Conservation (phyloP, 2,797 vertebrate genomes). For the Lacerta bilineata region DNA sequence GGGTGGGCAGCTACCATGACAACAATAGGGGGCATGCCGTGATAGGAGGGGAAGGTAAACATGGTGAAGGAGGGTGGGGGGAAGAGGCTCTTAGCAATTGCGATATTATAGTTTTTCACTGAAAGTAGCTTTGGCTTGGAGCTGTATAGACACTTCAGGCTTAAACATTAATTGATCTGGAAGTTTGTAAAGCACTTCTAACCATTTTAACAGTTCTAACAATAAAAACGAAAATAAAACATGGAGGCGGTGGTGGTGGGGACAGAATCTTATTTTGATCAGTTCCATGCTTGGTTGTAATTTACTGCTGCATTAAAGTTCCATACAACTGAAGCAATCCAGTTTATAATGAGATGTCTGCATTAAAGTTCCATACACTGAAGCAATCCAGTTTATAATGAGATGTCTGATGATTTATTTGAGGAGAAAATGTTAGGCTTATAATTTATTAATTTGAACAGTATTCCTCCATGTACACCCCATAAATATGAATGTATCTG, state of each 20-base stretch:
- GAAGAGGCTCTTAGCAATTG: no score
- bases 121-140: not conserved
- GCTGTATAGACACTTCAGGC: not conserved
- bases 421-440: conserved; percentile 76
- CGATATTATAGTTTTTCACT: not conserved
- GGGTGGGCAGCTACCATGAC: no score
- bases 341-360: conserved; percentile 71
- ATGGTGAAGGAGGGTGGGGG: no score
- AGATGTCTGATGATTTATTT: conserved; percentile 77
- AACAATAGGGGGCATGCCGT: no score
- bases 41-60: no score
- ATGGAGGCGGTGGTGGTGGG: conserved; percentile 45
- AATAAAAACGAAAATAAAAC: conserved; percentile 29
- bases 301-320: conserved; percentile 76
- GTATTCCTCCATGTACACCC: conserved; percentile 69
- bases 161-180: not conserved
- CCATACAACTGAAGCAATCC: conserved; percentile 58
- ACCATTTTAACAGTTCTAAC: conserved; percentile 25
- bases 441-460: conserved; percentile 82
- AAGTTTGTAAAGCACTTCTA: conserved; percentile 1
- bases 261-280: conserved; percentile 60
- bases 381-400: conserved; percentile 69
- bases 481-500: conserved; percentile 81
- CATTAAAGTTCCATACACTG: conserved; percentile 70
- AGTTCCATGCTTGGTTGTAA: conserved; percentile 61